phyloP scores from a whole-genome alignment of 2,113 vertebrate species.

The Aplodontia rufa region DNA sequence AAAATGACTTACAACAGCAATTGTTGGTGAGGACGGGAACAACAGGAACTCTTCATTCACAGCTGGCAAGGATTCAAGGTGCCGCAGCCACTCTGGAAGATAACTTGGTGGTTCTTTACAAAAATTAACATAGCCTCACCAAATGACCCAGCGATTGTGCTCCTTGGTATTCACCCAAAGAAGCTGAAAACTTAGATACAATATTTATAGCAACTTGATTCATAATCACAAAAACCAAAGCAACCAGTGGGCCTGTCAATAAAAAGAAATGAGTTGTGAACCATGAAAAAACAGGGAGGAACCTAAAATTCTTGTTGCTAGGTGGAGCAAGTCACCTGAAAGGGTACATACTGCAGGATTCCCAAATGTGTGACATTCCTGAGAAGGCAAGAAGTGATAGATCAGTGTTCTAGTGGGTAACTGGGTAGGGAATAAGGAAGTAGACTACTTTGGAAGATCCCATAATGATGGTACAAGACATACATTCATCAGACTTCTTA shows the following conservation, averaged over 20 bases:
- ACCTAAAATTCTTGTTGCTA: neutral
- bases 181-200: neutral
- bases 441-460: neutral
- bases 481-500: neutral
- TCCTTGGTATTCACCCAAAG: neutral
- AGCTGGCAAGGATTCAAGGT: neutral
- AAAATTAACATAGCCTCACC: neutral
- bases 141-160: neutral
- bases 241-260: neutral
- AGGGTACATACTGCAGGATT: too few relatives aligned
- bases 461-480: neutral
- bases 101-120: neutral
- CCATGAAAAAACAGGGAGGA: neutral
- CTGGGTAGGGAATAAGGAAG: too few relatives aligned
- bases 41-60: neutral
- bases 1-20: neutral
- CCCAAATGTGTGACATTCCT: neutral
- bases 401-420: neutral
- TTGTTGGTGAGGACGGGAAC: neutral
- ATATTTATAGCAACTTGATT: neutral
- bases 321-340: neutral
- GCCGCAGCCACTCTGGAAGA: neutral
- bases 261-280: neutral
- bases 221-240: neutral
- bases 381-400: neutral